Conservation (phyloP, 1,140 invertebrate genomes). For the Physella acuta region DNA sequence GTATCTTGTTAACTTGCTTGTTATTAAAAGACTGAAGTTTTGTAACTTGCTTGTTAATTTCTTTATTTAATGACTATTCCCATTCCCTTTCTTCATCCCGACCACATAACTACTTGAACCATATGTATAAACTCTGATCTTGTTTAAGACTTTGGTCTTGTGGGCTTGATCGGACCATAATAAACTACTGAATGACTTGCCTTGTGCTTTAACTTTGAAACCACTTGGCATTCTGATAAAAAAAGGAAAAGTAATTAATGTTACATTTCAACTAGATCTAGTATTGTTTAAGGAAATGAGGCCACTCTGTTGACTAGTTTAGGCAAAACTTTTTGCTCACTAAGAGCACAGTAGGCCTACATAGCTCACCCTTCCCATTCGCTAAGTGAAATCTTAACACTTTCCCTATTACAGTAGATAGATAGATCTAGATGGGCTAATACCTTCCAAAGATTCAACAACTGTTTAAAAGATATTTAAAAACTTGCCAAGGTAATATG, state of each 20-base stretch:
- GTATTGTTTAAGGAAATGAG: no score
- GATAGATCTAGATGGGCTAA: no score
- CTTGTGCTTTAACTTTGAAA: slow-evolving; percentile 25
- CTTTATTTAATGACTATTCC: slow-evolving; percentile 14
- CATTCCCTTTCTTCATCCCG: slow-evolving; percentile 8
- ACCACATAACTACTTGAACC: slow-evolving; percentile 20
- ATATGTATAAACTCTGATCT: slow-evolving; percentile 15
- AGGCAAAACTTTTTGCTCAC: no score
- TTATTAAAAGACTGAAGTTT: not conserved
- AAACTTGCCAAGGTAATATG: no score
- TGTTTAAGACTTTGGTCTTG: slow-evolving; percentile 10
- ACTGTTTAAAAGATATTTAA: no score
- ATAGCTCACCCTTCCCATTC: no score
- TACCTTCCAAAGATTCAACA: no score
- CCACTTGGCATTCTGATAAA: slow-evolving; percentile 26
- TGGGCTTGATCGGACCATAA: slow-evolving; percentile 18
- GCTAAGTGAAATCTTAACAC: no score
- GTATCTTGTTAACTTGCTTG: slow-evolving; percentile 19
- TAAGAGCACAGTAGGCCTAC: no score
- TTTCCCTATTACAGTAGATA: no score
- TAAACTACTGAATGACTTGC: slow-evolving; percentile 16
- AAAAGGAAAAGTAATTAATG: slow-evolving; percentile 8
- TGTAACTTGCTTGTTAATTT: slow-evolving; percentile 18
- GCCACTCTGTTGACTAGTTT: no score
- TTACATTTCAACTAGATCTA: no score